phyloP scores from a whole-genome alignment of 2,797 vertebrate genomes.

The Poliocrania exsul region DNA sequence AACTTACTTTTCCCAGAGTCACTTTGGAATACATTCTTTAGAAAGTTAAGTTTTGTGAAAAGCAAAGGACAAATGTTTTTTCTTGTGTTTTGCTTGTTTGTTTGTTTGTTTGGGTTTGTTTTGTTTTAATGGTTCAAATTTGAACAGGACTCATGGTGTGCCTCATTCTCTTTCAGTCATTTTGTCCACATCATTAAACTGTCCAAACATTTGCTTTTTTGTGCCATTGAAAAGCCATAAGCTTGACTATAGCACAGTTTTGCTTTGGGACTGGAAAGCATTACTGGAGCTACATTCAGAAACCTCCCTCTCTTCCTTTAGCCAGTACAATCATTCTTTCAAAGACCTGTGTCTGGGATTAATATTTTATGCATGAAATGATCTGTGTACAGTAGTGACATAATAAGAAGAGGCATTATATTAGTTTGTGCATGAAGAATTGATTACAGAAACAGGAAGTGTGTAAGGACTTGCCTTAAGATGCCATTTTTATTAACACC shows the following conservation, averaged over 20 bases:
- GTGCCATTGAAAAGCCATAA: background rate
- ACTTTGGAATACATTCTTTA: background rate
- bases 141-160: background rate
- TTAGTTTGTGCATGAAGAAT: constrained; percentile 35
- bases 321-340: constrained; percentile 9
- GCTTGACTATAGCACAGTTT: background rate
- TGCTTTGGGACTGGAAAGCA: background rate
- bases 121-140: background rate
- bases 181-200: background rate
- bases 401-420: constrained; percentile 73
- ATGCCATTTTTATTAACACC: constrained; percentile 61
- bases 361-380: constrained; percentile 71
- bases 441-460: constrained; percentile 20
- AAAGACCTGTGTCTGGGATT: constrained; percentile 49
- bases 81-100: no score
- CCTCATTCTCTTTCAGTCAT: background rate
- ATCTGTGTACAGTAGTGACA: constrained; percentile 69
- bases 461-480: constrained; percentile 30
- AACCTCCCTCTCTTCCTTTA: background rate
- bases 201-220: background rate
- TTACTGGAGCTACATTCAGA: constrained; percentile 9
- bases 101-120: no score
- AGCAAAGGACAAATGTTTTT: background rate
- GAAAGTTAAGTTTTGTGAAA: background rate
- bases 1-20: background rate